Base-by-base conservation (phyloP, 2,797 vertebrate species). In the Sparus aurata region DNA sequence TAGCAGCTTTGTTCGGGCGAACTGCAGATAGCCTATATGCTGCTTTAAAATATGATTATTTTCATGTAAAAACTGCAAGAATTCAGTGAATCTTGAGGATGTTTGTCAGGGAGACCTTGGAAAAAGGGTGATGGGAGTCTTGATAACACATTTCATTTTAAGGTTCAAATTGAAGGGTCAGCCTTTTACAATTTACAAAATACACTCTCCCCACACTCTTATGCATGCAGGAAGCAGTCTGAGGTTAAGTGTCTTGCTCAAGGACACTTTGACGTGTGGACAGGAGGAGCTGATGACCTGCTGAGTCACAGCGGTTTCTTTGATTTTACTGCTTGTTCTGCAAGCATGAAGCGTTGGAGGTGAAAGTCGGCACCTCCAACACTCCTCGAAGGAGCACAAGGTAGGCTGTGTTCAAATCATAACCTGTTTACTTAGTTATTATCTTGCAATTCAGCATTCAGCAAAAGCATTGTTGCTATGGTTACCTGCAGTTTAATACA, bases 381-480 rank as follows among this genome's bases (percentile, higher is more conserved):
- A 1, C 17, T 45, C 7, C 27, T 9, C 18, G 30, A 34, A 65
- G 18, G 25, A 50, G 2, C 12, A 22, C 8, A 16, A 15, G 18
- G 23, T 12, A 7, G 15, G 15, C n/a, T 45, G 22, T 11, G n/a
- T 45, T 45, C 22, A 17, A 62, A 10, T 17, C n/a, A 16, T 23
- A 23, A 17, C 50, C 16, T n/a, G 46, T 25, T 71, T 41, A 38
- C 13, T 47, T 20, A 71, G 8, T 53, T 45, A 7, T 27, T 53
- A 30, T 16, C 41, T 63, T 13, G n/a, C 47, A 30, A 61, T 12
- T 4, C 16, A 53, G 18, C 0, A 45, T 58, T 46, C 23, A 47
- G 30, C 30, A 77, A 52, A 69, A 20, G 18, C 18, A 20, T 11
- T 43, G 77, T 69, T 72, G 62, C 77, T 12, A 84, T 73, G 43